Percentiles rank a stretch among this genome's conserved stretches.
Conservation (phyloP, 2,888 invertebrate genomes). For the Dryocosmus kuriphilus region DNA sequence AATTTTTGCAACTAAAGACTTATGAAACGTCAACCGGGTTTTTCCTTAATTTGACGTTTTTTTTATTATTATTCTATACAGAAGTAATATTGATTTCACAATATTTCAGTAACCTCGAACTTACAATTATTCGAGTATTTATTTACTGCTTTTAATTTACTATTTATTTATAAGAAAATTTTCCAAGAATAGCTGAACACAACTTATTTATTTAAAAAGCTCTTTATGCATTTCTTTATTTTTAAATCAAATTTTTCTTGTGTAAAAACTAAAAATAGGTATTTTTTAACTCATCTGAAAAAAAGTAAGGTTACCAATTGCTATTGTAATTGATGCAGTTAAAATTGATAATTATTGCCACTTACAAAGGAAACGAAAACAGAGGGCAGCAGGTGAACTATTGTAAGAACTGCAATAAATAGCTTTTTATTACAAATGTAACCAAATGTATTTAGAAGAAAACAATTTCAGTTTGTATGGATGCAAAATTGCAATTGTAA, state of each 20-base stretch:
- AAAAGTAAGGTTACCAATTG: neutral
- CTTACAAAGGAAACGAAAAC: neutral
- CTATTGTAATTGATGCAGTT: neutral
- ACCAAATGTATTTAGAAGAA: neutral
- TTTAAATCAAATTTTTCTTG: neutral
- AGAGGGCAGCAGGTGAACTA: neutral
- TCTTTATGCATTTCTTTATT: no score
- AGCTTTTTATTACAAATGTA: neutral
- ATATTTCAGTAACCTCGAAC: neutral
- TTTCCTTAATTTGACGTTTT: neutral
- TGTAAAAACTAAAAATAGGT: neutral
- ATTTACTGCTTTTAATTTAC: neutral
- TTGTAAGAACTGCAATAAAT: neutral
- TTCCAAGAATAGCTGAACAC: no score
- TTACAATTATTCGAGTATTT: neutral
- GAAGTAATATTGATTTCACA: neutral
- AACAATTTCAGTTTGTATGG: neutral
- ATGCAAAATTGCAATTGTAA: no score
- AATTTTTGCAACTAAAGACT: neutral
- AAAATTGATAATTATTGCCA: neutral
- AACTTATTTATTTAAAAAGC: no score
- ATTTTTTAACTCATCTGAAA: neutral
- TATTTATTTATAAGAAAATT: neutral
- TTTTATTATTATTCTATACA: neutral
- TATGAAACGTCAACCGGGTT: neutral